Base-by-base conservation (phyloP, 2,888 invertebrate genomes). In the Andrena minutula region DNA sequence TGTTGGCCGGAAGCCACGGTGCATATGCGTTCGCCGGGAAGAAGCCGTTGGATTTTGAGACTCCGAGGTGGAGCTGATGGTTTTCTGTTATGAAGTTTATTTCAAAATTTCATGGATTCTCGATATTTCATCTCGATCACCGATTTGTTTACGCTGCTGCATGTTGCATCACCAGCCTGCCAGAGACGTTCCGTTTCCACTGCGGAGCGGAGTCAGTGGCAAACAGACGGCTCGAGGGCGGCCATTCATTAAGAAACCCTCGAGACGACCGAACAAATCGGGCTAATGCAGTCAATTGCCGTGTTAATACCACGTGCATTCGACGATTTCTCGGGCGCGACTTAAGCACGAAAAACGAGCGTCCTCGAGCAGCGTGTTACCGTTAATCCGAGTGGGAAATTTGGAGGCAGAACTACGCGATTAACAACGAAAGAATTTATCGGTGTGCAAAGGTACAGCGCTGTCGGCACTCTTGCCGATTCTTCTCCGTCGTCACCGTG, bases 201-300 rank as follows among this genome's bases (percentile, higher is more conserved):
- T 53, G n/a, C 7, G 23, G 20, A 20, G 20, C 23, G 20, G 20
- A 26, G 20, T 10, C 23, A 26, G 56, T 10, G 20, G 60, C 60
- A 35, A 5, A 51, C 61, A 41, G 60, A 41, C 66, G 6, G 20
- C 47, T 58, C 58, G 23, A 32, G 32, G 60, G 35, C 60, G 58
- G 53, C 70, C 69, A 70, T 70, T 75, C 69, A 56, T 75, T 75
- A 75, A 75, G 75, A 64, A 75, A 41, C 61, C 61, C 75, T 74
- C 66, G 68, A 75, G 75, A 75, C 68, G 49, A 68, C 61, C 51
- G 68, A 68, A 75, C 68, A 63, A 56, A 56, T 41, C 69, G 28
- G 66, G 51, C 70, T 75, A 63, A 70, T 70, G 63, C 41, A 56
- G 41, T 53, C 75, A 63, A 75, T 70, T 75, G 63, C 53, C 30